phyloP scores from a whole-genome alignment of 2,888 invertebrate species.

The Lycocerus yunnanus region DNA sequence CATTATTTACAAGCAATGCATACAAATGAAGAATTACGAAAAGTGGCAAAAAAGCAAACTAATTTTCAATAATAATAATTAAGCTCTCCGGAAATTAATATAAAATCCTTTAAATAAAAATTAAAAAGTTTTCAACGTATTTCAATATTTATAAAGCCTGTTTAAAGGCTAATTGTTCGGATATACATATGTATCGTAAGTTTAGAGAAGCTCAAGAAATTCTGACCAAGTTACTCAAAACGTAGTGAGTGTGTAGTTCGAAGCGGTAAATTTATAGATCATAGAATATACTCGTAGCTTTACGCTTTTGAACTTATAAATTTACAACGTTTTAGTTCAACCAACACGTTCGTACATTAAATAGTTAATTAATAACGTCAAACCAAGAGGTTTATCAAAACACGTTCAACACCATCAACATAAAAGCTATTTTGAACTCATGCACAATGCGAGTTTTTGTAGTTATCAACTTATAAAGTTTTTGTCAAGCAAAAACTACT shows the following conservation, averaged over 20 bases:
- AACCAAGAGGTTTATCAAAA: not conserved
- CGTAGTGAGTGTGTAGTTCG: not conserved
- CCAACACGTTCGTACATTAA: not conserved
- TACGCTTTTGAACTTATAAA: not conserved
- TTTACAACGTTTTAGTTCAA: not conserved
- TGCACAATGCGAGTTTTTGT: not conserved
- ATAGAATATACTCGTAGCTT: not conserved
- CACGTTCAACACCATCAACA: not conserved
- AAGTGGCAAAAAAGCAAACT: not conserved
- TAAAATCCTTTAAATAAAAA: too few relatives aligned
- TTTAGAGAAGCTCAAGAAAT: not conserved
- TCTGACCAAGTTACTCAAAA: not conserved
- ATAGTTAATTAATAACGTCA: not conserved
- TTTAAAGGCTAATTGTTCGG: not conserved
- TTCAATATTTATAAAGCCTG: not conserved
- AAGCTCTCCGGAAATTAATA: not conserved
- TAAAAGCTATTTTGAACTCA: not conserved
- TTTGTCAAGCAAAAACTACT: not conserved
- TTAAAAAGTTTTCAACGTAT: too few relatives aligned
- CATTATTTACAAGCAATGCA: conserved; percentile 1
- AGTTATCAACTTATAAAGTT: not conserved
- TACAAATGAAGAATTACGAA: conserved; percentile 1
- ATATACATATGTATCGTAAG: not conserved
- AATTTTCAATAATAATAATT: not conserved
- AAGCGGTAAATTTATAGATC: not conserved